Base-by-base conservation (phyloP, 1,140 invertebrate species). In the Arctopsyche grandis region DNA sequence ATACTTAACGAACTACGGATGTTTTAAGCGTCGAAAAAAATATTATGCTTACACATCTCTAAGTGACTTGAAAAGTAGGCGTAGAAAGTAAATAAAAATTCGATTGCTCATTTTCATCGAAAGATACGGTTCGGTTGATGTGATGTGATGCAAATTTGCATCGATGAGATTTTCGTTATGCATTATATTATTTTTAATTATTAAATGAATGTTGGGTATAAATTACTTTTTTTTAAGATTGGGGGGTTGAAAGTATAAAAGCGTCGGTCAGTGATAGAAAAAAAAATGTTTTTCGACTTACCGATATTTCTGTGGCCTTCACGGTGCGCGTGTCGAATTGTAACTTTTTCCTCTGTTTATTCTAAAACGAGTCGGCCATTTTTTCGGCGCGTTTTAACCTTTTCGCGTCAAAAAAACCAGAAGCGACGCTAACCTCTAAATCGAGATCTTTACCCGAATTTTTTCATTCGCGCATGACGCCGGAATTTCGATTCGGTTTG, bases 1-100 rank as follows among this genome's bases (percentile, higher is more conserved):
- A 76, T 76, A 76, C 74, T 76, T 60, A 75, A 75, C 29, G n/a
- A 56, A 75, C 16, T 4, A 14, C 16, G 29, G 29, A 38, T 38
- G 10, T 56, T 16, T 56, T 56, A 56, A 56, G 19, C 29, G 29
- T 38, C 29, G 7, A 38, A 38, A 38, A 38, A 38, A 38, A 38
- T 7, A 7, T 1, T 4, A 38, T 38, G 7, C 29, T 38, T 38
- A 7, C 29, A 38, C 29, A 38, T 38, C 29, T 38, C 29, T 38
- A 21, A 56, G 10, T 16, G 10, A 56, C 52, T 56, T 56, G 19
- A 56, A 56, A 16, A 48, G 9, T 48, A 9, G 9, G 9, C n/a
- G n/a, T n/a, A n/a, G n/a, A n/a, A n/a, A n/a, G n/a, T 38, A 38
- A 7, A 1, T 38, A 7, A 7, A 38, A 38, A 38, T 38, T 38